phyloP scores from a whole-genome alignment of 2,888 invertebrate genomes.

The Pinctada fucata region DNA sequence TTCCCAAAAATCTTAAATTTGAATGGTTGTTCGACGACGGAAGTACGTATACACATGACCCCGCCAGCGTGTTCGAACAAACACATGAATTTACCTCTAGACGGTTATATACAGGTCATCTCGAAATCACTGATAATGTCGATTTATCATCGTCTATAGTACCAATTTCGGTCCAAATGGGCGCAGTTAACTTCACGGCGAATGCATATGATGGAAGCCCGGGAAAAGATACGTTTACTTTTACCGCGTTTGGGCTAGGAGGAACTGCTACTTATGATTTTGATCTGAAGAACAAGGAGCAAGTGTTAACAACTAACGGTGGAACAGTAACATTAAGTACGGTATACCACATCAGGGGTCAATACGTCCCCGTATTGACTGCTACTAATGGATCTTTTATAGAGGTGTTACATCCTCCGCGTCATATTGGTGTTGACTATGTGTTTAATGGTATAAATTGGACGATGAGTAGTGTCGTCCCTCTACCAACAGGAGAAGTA shows the following conservation, averaged over 20 bases:
- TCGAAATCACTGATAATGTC: not conserved
- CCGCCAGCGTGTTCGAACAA: not conserved
- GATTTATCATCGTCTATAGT: not conserved
- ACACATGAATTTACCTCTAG: slow-evolving; percentile 10
- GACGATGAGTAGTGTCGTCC: slow-evolving; percentile 1
- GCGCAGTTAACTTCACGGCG: slow-evolving; percentile 18
- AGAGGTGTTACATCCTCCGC: slow-evolving; percentile 9
- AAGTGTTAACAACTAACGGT: not conserved
- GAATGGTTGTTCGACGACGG: slow-evolving; percentile 30
- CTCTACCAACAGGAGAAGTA: slow-evolving; percentile 20
- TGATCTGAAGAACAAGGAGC: slow-evolving; percentile 4
- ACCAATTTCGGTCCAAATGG: slow-evolving; percentile 13
- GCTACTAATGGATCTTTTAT: slow-evolving; percentile 1
- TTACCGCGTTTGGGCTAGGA: slow-evolving; percentile 17
- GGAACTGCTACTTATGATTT: slow-evolving; percentile 3
- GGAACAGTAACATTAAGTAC: not conserved
- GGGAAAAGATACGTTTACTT: slow-evolving; percentile 16
- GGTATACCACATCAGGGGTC: slow-evolving; percentile 16
- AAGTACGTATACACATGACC: not conserved
- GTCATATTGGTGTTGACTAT: slow-evolving; percentile 13
- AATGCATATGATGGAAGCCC: slow-evolving; percentile 20
- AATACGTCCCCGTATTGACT: slow-evolving; percentile 8
- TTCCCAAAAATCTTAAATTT: slow-evolving; percentile 24
- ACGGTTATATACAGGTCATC: not conserved
- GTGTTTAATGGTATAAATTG: slow-evolving; percentile 17